A percentile compares a stretch with the other conserved stretches of the same genome.
These are phyloP conservation scores for Drosophila greeni DNA, from an alignment of 2,888 invertebrate genomes.

Conservation along the genomic window DNA sequence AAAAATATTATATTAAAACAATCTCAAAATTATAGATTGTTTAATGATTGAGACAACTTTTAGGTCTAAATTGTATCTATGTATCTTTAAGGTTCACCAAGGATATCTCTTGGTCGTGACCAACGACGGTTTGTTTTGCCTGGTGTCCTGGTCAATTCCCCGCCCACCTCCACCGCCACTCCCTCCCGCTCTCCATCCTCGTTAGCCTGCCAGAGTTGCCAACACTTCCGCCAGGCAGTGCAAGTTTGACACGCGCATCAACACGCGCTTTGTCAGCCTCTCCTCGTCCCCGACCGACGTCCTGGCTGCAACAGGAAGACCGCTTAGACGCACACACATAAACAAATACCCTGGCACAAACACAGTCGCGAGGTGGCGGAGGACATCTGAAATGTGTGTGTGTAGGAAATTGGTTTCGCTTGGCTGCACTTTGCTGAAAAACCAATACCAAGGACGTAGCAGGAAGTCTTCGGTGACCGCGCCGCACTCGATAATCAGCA, in stretches of 20 bases:
- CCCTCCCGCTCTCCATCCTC: neutral
- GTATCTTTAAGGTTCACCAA: neutral
- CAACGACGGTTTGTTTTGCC: conserved; percentile 6
- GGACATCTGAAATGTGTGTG: conserved; percentile 56
- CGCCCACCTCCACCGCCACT: conserved; percentile 1
- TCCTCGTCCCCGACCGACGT: neutral
- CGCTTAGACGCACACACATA: conserved; percentile 33
- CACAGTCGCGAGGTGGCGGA: conserved; percentile 11
- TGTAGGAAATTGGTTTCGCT: conserved; percentile 74
- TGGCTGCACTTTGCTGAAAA: conserved; percentile 68
- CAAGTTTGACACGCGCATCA: conserved; percentile 74
- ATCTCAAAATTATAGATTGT: neutral
- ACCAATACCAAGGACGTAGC: conserved; percentile 55
- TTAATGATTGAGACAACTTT: too few species aligned
- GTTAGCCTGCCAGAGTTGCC: conserved; percentile 50
- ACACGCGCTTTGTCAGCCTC: conserved; percentile 70
- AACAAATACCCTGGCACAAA: conserved; percentile 10
- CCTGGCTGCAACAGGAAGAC: conserved; percentile 62
- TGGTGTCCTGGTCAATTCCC: conserved; percentile 4
- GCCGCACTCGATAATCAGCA: conserved; percentile 71
- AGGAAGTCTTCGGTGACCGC: conserved; percentile 74
- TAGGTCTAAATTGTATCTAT: fast-evolving
- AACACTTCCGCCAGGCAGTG: conserved; percentile 68
- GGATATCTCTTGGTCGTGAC: conserved; percentile 1
- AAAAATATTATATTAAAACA: neutral